phyloP scores from a whole-genome alignment of 2,797 vertebrate genomes.

The Anguilla anguilla region DNA sequence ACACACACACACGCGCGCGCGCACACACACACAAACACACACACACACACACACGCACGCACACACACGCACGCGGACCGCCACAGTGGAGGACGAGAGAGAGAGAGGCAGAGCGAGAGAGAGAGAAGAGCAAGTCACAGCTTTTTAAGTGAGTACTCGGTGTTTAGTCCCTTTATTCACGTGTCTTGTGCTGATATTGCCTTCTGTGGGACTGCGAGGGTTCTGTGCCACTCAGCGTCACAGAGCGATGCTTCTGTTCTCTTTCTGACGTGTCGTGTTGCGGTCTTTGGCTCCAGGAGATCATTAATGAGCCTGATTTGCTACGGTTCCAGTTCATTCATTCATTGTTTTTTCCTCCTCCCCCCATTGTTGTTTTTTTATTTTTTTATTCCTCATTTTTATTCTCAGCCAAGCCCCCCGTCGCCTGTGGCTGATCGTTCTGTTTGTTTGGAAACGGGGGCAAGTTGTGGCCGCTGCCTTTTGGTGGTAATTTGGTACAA shows the following conservation, averaged over 20 bases:
- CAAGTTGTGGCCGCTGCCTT: neutral
- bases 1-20: conserved; percentile 25
- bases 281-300: conserved; percentile 6
- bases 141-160: conserved; percentile 59
- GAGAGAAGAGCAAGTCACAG: conserved; percentile 37
- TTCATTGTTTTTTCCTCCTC: conserved; percentile 4
- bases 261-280: neutral
- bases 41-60: neutral
- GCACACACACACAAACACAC: conserved; percentile 9
- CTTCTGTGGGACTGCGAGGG: conserved; percentile 1
- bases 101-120: conserved; percentile 1
- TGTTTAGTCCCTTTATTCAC: conserved; percentile 30
- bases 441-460: neutral
- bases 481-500: neutral
- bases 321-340: conserved; percentile 10
- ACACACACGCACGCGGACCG: conserved; percentile 31
- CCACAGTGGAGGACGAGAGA: conserved; percentile 43
- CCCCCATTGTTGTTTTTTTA: neutral
- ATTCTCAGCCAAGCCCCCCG: neutral
- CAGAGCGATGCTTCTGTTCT: conserved; percentile 11
- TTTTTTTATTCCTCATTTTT: neutral
- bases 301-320: conserved; percentile 10
- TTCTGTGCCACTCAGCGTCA: neutral
- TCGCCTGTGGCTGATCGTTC: conserved; percentile 4
- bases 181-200: conserved; percentile 37